These are phyloP conservation scores for Parochlus steinenii DNA, from an alignment of 2,888 invertebrate species.

Conservation along the genomic window DNA sequence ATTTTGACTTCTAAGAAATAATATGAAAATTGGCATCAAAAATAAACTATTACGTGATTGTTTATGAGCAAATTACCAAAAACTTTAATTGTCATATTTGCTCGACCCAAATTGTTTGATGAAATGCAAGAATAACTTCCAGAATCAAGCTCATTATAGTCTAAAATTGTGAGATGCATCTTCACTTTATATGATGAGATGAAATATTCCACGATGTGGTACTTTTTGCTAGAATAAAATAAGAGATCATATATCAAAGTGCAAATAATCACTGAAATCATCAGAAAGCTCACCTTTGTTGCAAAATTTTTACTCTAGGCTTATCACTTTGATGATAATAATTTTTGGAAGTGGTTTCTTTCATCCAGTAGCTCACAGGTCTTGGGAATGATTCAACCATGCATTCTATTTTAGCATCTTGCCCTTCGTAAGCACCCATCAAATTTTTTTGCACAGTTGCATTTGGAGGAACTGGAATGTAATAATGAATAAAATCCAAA, in stretches of 20 bases:
- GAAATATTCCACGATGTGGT: conserved; percentile 43
- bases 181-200: conserved; percentile 42
- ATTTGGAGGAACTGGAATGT: conserved; percentile 12
- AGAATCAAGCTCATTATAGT: conserved; percentile 41
- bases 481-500: not conserved
- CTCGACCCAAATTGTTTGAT: conserved; percentile 51
- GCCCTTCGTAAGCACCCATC: conserved; percentile 10
- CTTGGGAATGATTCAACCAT: conserved; percentile 12
- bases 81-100: conserved; percentile 48
- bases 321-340: conserved; percentile 13
- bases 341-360: conserved; percentile 10
- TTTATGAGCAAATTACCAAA: too few species aligned
- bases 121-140: conserved; percentile 55
- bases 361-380: conserved; percentile 14
- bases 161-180: conserved; percentile 42
- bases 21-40: too few species aligned
- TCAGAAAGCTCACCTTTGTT: not conserved
- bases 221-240: conserved; percentile 38
- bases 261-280: not conserved
- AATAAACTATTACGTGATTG: too few species aligned
- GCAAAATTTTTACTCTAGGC: conserved; percentile 6
- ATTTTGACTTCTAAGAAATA: too few species aligned
- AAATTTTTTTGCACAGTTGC: conserved; percentile 12
- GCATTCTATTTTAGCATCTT: conserved; percentile 12
- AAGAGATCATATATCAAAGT: conserved; percentile 12